These are phyloP conservation scores for Lomographa bimaculata DNA, from an alignment of 2,888 invertebrate genomes.

Conservation along the genomic window DNA sequence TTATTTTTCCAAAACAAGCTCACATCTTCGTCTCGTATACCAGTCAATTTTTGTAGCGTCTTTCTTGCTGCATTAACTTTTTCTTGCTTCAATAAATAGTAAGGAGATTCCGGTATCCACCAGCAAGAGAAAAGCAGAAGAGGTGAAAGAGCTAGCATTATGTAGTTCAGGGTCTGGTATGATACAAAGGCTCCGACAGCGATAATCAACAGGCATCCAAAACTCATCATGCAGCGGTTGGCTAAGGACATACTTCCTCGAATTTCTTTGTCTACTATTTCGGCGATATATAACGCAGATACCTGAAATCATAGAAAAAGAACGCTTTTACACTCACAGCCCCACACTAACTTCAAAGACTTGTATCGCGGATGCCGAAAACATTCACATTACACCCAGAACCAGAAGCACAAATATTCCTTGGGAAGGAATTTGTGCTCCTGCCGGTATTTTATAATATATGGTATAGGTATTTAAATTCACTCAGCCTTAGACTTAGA, in stretches of 20 bases:
- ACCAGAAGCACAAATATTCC: too few relatives aligned
- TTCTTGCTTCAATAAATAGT: constrained; percentile 78
- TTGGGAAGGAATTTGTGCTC: too few relatives aligned
- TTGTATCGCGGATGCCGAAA: too few relatives aligned
- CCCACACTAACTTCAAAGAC: too few relatives aligned
- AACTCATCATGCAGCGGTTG: constrained; percentile 55
- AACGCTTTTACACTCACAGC: too few relatives aligned
- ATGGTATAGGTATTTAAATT: too few relatives aligned
- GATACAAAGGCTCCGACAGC: constrained; percentile 61
- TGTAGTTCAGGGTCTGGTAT: constrained; percentile 61
- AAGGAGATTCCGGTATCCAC: constrained; percentile 85
- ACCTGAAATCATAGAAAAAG: neutral
- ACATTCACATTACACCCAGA: too few relatives aligned
- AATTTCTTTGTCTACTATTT: constrained; percentile 41
- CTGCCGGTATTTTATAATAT: too few relatives aligned
- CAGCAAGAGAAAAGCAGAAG: constrained; percentile 70
- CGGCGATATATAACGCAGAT: neutral
- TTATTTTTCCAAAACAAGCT: too few relatives aligned
- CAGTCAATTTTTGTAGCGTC: constrained; percentile 60
- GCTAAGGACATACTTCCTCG: constrained; percentile 57
- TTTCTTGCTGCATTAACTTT: constrained; percentile 64
- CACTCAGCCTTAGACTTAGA: too few relatives aligned
- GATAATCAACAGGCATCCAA: constrained; percentile 65
- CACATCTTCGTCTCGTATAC: constrained; percentile 52
- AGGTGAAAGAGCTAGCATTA: constrained; percentile 64